Evolutionary conservation across 2,797 vertebrate genomes (phyloP), one percentile per base, ranked within the genome.

Genomic region (Ammospiza maritima): DNA sequence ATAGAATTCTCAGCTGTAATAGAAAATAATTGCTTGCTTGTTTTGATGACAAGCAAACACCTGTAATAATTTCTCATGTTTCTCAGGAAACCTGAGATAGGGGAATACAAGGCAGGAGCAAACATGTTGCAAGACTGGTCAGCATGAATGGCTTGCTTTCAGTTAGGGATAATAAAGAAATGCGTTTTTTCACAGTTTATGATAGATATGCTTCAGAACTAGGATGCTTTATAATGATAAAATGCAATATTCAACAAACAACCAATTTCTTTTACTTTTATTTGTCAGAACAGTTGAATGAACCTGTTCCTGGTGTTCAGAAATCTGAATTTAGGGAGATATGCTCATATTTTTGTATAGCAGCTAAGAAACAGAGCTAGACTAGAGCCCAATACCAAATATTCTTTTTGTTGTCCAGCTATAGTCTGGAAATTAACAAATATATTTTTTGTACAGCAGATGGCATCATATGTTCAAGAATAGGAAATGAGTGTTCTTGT

Each of bases 391-490:
- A 3, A n/a, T 36, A 48, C 16, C 7, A 4, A 56, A 38, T 75
- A 42, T 7, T 72, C 22, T 47, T 81, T 80, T 77, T 48, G 45
- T 48, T 85, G 47, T 48, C 65, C 47, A 48, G 15, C 40, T 75
- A 2, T 80, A 19, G n/a, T 72, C 29, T 75, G 72, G 30, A 87
- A 30, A 57, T 69, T 57, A 54, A 53, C 56, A 61, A 81, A 16
- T 88, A 45, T 16, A 32, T 78, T 72, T 47, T 16, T 75, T 92
- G 91, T 89, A 92, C 96, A 96, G 94, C 79, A 96, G 95, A 30
- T 96, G 95, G 95, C 96, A 92, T 88, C 87, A 6, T 81, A 47
- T 88, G 70, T 81, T 96, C 92, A 92, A 60, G 76, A 94, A 85
- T 62, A 89, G 58, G 5, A 66, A 88, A 47, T 58, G 11, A 70